Evolutionary conservation across 2,888 invertebrate species (phyloP).

Genomic region (Epistrophe grossulariae): DNA sequence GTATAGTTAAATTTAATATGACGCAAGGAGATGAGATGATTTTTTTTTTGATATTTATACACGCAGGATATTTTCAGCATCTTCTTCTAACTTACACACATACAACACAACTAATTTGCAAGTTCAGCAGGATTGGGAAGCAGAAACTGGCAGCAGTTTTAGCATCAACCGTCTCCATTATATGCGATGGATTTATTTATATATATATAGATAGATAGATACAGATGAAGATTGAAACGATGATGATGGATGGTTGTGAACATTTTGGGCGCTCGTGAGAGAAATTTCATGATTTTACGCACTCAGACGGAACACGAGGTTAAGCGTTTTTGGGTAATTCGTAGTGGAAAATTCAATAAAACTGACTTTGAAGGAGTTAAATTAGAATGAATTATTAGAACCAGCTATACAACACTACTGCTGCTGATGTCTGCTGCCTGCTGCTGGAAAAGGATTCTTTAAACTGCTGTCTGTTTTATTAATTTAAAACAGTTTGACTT

Average conservation of each 20-base stretch:
- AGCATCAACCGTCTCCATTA: background rate
- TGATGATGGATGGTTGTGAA: slow-evolving; percentile 62
- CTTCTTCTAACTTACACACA: slow-evolving; percentile 38
- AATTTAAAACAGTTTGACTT: slow-evolving; percentile 5
- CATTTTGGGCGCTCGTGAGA: slow-evolving; percentile 33
- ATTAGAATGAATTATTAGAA: slow-evolving; percentile 55
- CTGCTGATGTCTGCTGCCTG: too few species aligned
- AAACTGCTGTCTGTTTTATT: slow-evolving; percentile 1
- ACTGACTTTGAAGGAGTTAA: slow-evolving; percentile 62
- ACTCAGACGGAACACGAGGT: slow-evolving; percentile 67
- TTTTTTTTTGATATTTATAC: slow-evolving; percentile 42
- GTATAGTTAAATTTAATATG: slow-evolving; percentile 74
- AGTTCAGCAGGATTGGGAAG: slow-evolving; percentile 64
- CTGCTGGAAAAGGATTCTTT: background rate
- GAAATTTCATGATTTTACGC: slow-evolving; percentile 66
- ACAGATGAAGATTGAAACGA: slow-evolving; percentile 11
- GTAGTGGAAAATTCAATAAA: slow-evolving; percentile 73
- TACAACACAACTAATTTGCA: slow-evolving; percentile 71
- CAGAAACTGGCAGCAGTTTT: slow-evolving; percentile 24
- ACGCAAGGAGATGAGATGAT: slow-evolving; percentile 60
- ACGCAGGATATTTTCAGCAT: slow-evolving; percentile 64
- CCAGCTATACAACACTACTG: background rate
- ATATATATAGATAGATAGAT: background rate
- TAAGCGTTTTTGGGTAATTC: slow-evolving; percentile 65
- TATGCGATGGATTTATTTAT: background rate